phyloP scores from a whole-genome alignment of 2,888 invertebrate genomes.

The Zygaena filipendulae region DNA sequence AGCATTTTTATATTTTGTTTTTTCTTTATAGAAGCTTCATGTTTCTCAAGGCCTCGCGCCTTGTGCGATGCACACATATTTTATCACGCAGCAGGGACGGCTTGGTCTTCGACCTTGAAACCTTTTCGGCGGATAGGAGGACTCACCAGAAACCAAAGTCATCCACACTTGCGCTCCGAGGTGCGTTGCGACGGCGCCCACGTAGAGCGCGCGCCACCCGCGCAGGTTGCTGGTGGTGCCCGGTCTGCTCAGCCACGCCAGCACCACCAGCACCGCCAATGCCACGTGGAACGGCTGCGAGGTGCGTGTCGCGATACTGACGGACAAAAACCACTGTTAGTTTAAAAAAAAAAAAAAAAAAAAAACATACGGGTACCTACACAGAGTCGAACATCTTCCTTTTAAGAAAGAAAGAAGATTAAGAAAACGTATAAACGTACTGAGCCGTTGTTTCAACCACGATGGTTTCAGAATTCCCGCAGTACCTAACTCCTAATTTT shows the following conservation, averaged over 20 bases:
- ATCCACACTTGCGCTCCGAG: conserved; percentile 93
- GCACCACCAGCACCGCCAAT: conserved; percentile 69
- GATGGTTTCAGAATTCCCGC: too few species aligned
- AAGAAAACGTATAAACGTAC: too few species aligned
- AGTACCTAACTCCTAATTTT: too few species aligned
- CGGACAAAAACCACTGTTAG: conserved; percentile 27
- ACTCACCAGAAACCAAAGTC: conserved; percentile 89
- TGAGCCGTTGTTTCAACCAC: too few species aligned
- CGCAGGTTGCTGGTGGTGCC: conserved; percentile 32
- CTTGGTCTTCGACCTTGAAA: too few species aligned
- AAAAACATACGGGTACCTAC: too few species aligned
- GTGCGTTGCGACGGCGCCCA: conserved; percentile 82
- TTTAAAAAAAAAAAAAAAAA: conserved; percentile 7
- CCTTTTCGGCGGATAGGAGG: too few species aligned
- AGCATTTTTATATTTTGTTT: too few species aligned
- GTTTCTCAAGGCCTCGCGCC: not conserved
- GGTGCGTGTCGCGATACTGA: conserved; percentile 76
- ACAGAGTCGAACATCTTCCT: too few species aligned
- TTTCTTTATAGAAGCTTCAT: too few species aligned
- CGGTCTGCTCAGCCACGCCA: conserved; percentile 39
- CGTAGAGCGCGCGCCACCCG: conserved; percentile 74
- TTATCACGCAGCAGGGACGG: not conserved
- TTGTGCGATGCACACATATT: not conserved
- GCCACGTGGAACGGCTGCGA: conserved; percentile 81
- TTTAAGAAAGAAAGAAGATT: too few species aligned